Evolutionary conservation across 2,113 vertebrate species (phyloP).

Genomic region (Donacobius atricapilla): DNA sequence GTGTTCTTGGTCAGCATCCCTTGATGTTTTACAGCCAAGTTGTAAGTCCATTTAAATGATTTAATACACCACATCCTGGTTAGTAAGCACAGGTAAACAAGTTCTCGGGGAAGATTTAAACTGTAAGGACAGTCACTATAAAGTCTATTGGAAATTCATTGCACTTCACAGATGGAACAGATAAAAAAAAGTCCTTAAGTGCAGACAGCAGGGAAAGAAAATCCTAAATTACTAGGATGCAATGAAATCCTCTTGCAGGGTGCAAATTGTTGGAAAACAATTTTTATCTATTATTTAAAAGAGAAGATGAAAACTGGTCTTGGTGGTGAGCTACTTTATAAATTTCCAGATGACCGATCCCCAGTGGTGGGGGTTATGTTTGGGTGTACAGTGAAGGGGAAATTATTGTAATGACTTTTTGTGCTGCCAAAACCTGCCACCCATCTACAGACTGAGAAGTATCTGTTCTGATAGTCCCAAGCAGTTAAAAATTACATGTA

Average conservation of each 20-base stretch:
- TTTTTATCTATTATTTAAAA: neutral
- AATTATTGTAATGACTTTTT: neutral
- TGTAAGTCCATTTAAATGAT: constrained; percentile 50
- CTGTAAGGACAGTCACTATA: constrained; percentile 58
- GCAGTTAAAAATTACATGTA: neutral
- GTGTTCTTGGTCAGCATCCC: constrained; percentile 21
- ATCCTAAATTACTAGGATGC: constrained; percentile 49
- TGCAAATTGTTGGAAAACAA: neutral
- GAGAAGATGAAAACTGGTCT: neutral
- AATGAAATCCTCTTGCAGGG: neutral
- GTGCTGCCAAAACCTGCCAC: neutral
- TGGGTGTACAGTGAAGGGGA: neutral
- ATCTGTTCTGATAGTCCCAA: neutral
- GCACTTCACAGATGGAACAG: constrained; percentile 60
- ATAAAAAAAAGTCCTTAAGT: constrained; percentile 30
- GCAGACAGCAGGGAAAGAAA: constrained; percentile 24
- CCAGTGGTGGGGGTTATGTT: neutral
- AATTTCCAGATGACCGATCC: neutral
- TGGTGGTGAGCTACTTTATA: neutral
- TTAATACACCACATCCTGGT: constrained; percentile 35
- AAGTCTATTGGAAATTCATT: constrained; percentile 71
- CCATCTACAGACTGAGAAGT: neutral
- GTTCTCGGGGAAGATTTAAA: constrained; percentile 69
- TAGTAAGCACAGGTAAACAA: constrained; percentile 65
- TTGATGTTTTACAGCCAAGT: constrained; percentile 22